phyloP scores from a whole-genome alignment of 2,113 vertebrate species.

The Scopus umbretta region DNA sequence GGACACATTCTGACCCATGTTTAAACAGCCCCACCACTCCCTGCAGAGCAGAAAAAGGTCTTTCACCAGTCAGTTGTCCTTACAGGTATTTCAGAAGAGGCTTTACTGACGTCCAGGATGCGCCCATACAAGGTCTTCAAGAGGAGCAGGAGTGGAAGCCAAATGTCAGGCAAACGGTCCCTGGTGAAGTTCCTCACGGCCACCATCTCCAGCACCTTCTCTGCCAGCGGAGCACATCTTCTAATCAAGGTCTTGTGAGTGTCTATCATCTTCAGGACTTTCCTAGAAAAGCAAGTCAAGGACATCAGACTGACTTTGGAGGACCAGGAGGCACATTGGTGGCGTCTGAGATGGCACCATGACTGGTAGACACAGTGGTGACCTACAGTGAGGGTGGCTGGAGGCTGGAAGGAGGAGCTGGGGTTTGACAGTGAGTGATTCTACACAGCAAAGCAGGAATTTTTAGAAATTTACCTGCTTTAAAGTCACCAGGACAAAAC shows the following conservation, averaged over 20 bases:
- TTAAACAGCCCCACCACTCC: not conserved
- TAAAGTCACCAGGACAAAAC: not conserved
- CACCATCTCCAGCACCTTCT: not conserved
- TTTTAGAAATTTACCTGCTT: not conserved
- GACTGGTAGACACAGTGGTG: not conserved
- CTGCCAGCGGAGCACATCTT: not conserved
- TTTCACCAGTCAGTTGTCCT: not conserved
- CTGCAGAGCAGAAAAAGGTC: not conserved
- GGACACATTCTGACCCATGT: not conserved
- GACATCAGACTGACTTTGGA: not conserved
- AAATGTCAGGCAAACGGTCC: not conserved
- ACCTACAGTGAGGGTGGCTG: not conserved
- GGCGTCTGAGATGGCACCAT: not conserved
- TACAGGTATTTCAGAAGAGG: not conserved
- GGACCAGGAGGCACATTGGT: not conserved
- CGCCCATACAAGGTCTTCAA: not conserved
- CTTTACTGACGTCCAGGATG: accelerated
- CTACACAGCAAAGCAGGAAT: not conserved
- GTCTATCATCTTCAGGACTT: not conserved
- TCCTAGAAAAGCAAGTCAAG: not conserved
- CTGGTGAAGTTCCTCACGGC: not conserved
- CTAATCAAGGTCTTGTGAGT: not conserved
- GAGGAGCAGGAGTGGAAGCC: not conserved
- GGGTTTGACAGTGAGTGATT: not conserved
- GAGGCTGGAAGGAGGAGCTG: not conserved